Conservation (phyloP, 2,888 invertebrate genomes). For the Drosophila villosipedis region DNA sequence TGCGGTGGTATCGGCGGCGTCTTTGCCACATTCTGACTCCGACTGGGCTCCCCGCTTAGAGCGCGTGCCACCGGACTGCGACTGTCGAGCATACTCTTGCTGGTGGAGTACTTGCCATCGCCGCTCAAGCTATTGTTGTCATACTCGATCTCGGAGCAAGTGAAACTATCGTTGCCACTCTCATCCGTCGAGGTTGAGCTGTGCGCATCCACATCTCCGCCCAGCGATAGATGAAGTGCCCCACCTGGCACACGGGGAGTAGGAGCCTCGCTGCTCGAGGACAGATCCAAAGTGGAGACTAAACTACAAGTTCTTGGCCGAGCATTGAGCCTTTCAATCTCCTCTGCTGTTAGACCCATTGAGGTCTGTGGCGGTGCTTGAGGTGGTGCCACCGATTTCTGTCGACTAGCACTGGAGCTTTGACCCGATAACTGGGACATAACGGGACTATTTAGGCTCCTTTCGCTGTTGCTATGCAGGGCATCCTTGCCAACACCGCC, state of each 20-base stretch:
- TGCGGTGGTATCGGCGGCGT: slow-evolving; percentile 90
- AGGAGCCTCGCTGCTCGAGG: slow-evolving; percentile 94
- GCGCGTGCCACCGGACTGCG: slow-evolving; percentile 87
- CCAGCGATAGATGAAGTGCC: slow-evolving; percentile 89
- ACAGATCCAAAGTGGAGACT: slow-evolving; percentile 97
- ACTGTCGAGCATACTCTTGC: slow-evolving; percentile 87
- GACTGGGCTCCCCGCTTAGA: slow-evolving; percentile 86
- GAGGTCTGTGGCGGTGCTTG: slow-evolving; percentile 90
- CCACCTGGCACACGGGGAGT: slow-evolving; percentile 90
- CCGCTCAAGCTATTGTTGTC: slow-evolving; percentile 95
- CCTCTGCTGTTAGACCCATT: slow-evolving; percentile 96
- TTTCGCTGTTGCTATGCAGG: slow-evolving; percentile 95
- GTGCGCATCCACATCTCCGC: slow-evolving; percentile 88
- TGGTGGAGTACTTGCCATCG: slow-evolving; percentile 89
- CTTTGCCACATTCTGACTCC: slow-evolving; percentile 88
- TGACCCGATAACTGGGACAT: slow-evolving; percentile 96
- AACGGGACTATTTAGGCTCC: slow-evolving; percentile 95
- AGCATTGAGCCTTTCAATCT: slow-evolving; percentile 95
- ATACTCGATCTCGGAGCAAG: slow-evolving; percentile 98
- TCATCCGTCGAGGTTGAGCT: slow-evolving; percentile 95
- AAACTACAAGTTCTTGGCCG: slow-evolving; percentile 95
- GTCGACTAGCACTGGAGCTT: slow-evolving; percentile 92
- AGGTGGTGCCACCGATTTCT: slow-evolving; percentile 89
- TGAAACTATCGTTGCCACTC: slow-evolving; percentile 98
- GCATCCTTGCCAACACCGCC: slow-evolving; percentile 95